Base-by-base conservation (phyloP, 2,113 vertebrate genomes). In the Dasyurus viverrinus region DNA sequence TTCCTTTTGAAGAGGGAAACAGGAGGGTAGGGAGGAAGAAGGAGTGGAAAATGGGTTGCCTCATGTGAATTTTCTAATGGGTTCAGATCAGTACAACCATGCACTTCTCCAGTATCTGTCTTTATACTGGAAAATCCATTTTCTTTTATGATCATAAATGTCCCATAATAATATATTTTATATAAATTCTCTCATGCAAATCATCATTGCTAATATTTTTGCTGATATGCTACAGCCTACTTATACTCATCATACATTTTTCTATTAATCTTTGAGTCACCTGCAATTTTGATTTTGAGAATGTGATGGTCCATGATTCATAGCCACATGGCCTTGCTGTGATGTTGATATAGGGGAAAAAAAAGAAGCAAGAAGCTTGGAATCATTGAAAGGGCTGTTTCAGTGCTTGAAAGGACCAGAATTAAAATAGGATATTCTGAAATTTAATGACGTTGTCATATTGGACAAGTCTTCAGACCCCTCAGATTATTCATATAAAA, bases 401-500 rank as follows among this genome's bases (percentile, higher is more conserved):
- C 30, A 96, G 90, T 92, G 94, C 47, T 95, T 93, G 89, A 89
- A 84, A n/a, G 42, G 68, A 89, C 19, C 14, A 94, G 23, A 50
- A 91, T 68, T n/a, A 76, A 90, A 93, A 91, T 90, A 92, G 25
- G 55, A 7, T n/a, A 91, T 1, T 92, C 23, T 96, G 46, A 91
- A 90, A 90, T n/a, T 89, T 91, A 93, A 48, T 93, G 91, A 27
- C 54, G 94, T 8, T 94, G 90, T 95, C 24, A 92, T 11, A 47
- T 96, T 93, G 54, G 92, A 0, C 6, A 92, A 68, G 48, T 93
- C 94, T 94, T 55, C 90, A 93, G 50, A 92, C 48, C 90, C 91
- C 36, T 93, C 36, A 42, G 89, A 68, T 36, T 84, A 24, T 8
- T 54, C 53, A 91, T 93, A 93, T 90, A 36, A 94, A 52, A 1